A percentile compares a stretch with the other conserved stretches of the same genome.
These are phyloP conservation scores for Oncorhynchus clarkii DNA, from an alignment of 2,113 vertebrate genomes.

Conservation along the genomic window DNA sequence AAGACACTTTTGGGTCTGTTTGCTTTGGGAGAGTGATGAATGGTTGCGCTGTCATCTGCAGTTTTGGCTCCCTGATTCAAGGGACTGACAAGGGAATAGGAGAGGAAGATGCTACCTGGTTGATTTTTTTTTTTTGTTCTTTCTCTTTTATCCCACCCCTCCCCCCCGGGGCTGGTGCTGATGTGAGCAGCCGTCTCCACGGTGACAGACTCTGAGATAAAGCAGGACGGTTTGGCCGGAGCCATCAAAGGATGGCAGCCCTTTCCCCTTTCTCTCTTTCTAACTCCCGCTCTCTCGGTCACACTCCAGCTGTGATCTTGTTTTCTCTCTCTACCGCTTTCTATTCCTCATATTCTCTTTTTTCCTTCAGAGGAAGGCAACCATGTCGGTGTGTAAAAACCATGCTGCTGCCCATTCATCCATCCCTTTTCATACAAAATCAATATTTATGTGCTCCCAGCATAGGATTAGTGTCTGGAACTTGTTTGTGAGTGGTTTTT, in stretches of 20 bases:
- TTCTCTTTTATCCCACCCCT: slow-evolving; percentile 45
- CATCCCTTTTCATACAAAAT: slow-evolving; percentile 39
- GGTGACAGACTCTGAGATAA: slow-evolving; percentile 70
- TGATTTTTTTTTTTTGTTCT: slow-evolving; percentile 31
- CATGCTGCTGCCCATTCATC: slow-evolving; percentile 34
- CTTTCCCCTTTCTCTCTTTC: slow-evolving; percentile 35
- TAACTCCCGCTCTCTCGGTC: slow-evolving; percentile 2
- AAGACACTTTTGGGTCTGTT: slow-evolving; percentile 11
- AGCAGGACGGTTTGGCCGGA: slow-evolving; percentile 37
- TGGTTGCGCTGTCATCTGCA: slow-evolving; percentile 28
- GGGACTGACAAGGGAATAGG: slow-evolving; percentile 35
- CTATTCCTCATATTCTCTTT: slow-evolving; percentile 3
- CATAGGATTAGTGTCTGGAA: background rate
- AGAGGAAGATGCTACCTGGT: slow-evolving; percentile 39
- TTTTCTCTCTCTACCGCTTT: slow-evolving; percentile 3
- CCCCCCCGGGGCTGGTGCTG: slow-evolving; percentile 61
- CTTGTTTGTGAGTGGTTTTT: slow-evolving; percentile 11
- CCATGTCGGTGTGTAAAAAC: slow-evolving; percentile 1
- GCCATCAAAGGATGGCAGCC: slow-evolving; percentile 60
- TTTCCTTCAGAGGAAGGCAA: slow-evolving; percentile 12
- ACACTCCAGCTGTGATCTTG: slow-evolving; percentile 36
- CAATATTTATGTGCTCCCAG: slow-evolving; percentile 33
- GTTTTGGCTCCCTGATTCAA: slow-evolving; percentile 24
- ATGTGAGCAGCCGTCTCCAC: slow-evolving; percentile 71
- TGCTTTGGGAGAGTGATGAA: slow-evolving; percentile 33